Evolutionary conservation across 2,888 invertebrate species (phyloP).

Genomic region (Idaea biselata): DNA sequence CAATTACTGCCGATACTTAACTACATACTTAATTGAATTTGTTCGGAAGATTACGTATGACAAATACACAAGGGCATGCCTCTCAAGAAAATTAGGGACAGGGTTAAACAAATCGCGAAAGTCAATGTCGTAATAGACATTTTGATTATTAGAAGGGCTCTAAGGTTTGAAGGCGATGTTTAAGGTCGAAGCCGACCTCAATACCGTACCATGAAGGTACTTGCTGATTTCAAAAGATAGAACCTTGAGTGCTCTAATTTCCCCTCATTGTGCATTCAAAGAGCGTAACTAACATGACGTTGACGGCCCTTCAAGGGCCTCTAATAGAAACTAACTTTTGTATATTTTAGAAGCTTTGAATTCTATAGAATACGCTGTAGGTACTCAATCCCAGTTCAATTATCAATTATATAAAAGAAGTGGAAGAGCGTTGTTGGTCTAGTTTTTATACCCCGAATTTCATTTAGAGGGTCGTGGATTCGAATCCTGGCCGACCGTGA

Average conservation of each 20-base stretch:
- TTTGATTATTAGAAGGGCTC: conserved; percentile 75
- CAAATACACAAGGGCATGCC: conserved; percentile 24
- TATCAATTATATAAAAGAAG: too few relatives aligned
- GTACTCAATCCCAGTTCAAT: too few relatives aligned
- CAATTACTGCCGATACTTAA: neutral
- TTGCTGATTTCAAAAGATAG: conserved; percentile 72
- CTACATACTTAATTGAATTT: conserved; percentile 8
- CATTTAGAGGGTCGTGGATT: too few relatives aligned
- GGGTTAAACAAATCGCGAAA: conserved; percentile 60
- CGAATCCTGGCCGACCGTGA: too few relatives aligned
- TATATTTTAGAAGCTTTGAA: conserved; percentile 12
- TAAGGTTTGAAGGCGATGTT: conserved; percentile 67
- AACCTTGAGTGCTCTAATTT: conserved; percentile 77
- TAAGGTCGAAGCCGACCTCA: conserved; percentile 69
- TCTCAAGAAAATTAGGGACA: conserved; percentile 51
- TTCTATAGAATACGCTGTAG: neutral
- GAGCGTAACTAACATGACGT: conserved; percentile 66
- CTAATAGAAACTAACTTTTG: conserved; percentile 37
- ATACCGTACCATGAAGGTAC: conserved; percentile 63
- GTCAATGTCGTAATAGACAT: conserved; percentile 67
- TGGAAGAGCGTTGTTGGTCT: too few relatives aligned
- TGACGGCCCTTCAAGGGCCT: conserved; percentile 69
- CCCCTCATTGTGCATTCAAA: conserved; percentile 77
- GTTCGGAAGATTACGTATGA: conserved; percentile 16
- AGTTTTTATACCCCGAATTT: too few relatives aligned